Base-by-base conservation (phyloP, 2,797 vertebrate genomes). In the Pseudotriccus pelzelni region DNA sequence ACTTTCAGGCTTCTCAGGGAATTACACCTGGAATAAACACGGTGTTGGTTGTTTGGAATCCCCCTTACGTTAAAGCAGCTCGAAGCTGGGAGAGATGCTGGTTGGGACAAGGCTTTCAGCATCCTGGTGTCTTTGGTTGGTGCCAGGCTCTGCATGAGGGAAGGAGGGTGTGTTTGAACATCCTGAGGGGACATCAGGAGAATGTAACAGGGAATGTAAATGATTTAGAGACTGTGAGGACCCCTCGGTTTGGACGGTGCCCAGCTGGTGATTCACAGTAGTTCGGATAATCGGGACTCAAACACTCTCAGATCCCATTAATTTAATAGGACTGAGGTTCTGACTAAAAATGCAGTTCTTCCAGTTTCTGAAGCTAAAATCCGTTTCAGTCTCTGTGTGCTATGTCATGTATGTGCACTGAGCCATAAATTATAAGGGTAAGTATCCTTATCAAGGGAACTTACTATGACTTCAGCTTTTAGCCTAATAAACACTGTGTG, bases 401-500 rank as follows among this genome's bases (percentile, higher is more conserved):
- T 50, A 27, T 49, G 50, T 18, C 23, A 19, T 8, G 4, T 43
- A 28, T 18, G 13, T 47, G 23, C 23, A n/a, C 41, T 73, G 78
- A 87, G 46, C n/a, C 12, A 21, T 37, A 59, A 55, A 63, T 76
- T 72, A 25, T 14, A 79, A 63, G 20, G 21, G 32, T 27, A 83
- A 73, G 36, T 72, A 59, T 16, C 27, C 21, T 76, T 59, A 52
- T 63, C 49, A 55, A 28, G 12, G 20, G 16, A 19, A 49, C 76
- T 68, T 89, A 41, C 27, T 63, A 7, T 53, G 30, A 80, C 41
- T 80, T 92, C 87, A 95, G 90, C 95, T 97, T 97, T 97, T 96
- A 96, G 77, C 92, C 95, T 98, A 97, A 98, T 98, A 98, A 98
- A 97, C 95, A 97, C 95, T 97, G 88, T 95, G 90, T 95, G 74